Base-by-base conservation (phyloP, 1,140 invertebrate genomes). In the Lepidurus packardi region DNA sequence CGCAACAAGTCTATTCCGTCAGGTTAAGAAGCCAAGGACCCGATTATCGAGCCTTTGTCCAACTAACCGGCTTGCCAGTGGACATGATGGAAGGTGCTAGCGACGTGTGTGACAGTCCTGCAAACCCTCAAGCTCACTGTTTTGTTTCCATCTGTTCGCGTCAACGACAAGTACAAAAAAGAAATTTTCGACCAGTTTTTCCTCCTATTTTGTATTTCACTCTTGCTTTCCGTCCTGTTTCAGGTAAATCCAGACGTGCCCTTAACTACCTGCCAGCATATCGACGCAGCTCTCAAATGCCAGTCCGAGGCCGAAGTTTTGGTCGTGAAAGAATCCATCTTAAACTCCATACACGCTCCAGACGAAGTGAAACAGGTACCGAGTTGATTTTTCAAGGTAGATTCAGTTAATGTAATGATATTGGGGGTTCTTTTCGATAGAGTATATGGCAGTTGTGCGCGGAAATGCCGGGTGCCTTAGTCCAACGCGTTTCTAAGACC, bases 401-500 rank as follows among this genome's bases (percentile, higher is more conserved):
- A 4, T 73, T n/a, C 16, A 73, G 24, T 2, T 24, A n/a, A n/a
- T 73, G 0, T n/a, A 73, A 73, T 73, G 24, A 73, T n/a, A 0
- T n/a, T 73, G 24, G 43, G 65, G 65, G 0, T 47, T 47, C 43
- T 10, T 34, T 53, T 47, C 8, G 73, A 10, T 73, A 74, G 73
- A 77, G 1, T 45, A 43, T 77, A 77, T 44, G 53, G 45, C 43
- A 53, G 1, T 77, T 45, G 25, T 77, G 13, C 9, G 16, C 42
- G 47, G 78, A 65, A 44, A 74, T 78, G 73, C 73, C 74, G 10
- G 90, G 90, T 25, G 90, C 91, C 1, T 83, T 93, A 13, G 91
- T 94, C 10, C 92, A 94, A 83, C 87, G 92, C 82, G 89, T 93
- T 34, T 91, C 92, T 1, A 92, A 91, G 84, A 89, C 89, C 81